A percentile compares a stretch with the other conserved stretches of the same genome.
These are phyloP conservation scores for Erethizon dorsatum DNA, from an alignment of 2,797 vertebrate genomes.

Conservation along the genomic window DNA sequence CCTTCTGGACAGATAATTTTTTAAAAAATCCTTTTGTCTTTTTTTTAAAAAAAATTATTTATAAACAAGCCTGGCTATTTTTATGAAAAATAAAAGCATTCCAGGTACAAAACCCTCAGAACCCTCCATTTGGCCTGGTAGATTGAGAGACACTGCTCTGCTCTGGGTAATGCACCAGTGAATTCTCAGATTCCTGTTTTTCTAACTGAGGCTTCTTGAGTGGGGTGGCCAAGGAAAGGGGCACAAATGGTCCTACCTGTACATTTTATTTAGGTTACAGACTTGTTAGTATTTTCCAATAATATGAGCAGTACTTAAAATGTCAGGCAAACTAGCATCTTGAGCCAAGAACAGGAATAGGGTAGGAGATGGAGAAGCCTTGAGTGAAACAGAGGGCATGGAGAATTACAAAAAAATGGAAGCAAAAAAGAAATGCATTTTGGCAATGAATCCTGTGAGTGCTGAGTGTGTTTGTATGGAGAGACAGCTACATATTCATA, in stretches of 20 bases:
- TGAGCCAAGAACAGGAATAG: neutral
- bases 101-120: neutral
- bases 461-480: neutral
- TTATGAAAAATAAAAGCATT: neutral
- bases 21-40: neutral
- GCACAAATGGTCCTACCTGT: neutral
- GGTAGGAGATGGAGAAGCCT: neutral
- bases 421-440: neutral
- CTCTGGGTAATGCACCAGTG: neutral
- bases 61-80: conserved; percentile 16
- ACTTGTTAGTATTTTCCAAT: conserved; percentile 24
- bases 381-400: neutral
- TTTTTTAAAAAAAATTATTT: neutral
- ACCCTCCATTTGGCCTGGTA: neutral
- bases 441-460: neutral
- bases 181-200: neutral
- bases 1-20: neutral
- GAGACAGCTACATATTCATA: neutral
- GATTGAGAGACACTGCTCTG: neutral
- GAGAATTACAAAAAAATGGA: neutral
- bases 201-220: neutral
- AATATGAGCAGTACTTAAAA: neutral
- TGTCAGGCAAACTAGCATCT: neutral
- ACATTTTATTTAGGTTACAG: neutral
- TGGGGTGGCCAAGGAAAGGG: neutral